Base-by-base conservation (phyloP, 2,888 invertebrate genomes). In the Notodonta ziczac region DNA sequence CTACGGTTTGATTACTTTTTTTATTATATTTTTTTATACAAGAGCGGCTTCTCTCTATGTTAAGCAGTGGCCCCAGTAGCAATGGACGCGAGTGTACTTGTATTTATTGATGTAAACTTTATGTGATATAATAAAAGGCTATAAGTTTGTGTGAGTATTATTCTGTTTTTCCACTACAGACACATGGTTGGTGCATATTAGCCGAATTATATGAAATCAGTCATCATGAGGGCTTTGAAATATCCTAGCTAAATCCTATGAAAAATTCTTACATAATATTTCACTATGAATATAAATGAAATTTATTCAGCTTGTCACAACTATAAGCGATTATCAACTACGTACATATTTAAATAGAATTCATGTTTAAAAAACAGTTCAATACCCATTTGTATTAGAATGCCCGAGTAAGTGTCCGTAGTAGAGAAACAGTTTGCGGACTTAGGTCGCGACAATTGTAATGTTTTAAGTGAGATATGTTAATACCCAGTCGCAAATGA, bases 111-210 rank as follows among this genome's bases (percentile, higher is more conserved):
- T 86, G 80, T 88, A 83, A 86, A 85, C 80, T 84, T 83, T 84
- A 86, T 90, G 91, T 91, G 90, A 91, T 91, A 90, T 88, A 75
- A 83, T 84, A 81, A 75, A 85, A 83, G 87, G 85, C 84, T 88
- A 87, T 85, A 86, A 83, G 80, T 85, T 85, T 82, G 83, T 85
- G 84, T 76, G 78, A 77, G 75, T 78, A 76, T 80, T 73, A 73
- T 61, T 56, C 73, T 77, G 75, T 76, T 78, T 76, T 75, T 69
- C 78, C 79, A 76, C 69, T 77, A 76, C 70, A 73, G 67, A 67
- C 74, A 73, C 53, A 10, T 42, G 55, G 42, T 40, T 56, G 46
- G 58, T 59, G 48, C 52, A 56, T 56, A 50, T 58, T 61, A 50
- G 14, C 32, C 52, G 8, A 24, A 13, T 16, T 40, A 35, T 35